Evolutionary conservation across 2,888 invertebrate species (phyloP), one percentile per base, ranked within the genome.

Genomic region (Ophion obscuratus): DNA sequence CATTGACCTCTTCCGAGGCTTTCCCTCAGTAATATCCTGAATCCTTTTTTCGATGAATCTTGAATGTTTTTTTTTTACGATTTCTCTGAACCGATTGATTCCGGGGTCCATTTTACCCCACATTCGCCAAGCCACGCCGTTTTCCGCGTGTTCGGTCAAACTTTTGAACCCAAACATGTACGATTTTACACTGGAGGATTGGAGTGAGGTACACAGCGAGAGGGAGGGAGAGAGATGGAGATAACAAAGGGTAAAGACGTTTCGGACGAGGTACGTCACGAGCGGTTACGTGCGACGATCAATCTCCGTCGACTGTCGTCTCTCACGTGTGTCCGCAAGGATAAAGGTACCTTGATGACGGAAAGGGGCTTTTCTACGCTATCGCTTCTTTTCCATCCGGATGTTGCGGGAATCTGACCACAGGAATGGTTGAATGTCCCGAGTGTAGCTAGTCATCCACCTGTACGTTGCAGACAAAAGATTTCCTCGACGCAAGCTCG

Each of bases 281-380:
- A 80, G 71, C 76, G 85, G 86, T 87, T 84, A 78, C 82, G 64
- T 14, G 70, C 79, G 11, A 79, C 81, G 66, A 88, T 88, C 87
- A 88, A 88, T 88, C 87, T 87, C 87, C 81, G 87, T 85, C 87
- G 9, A 7, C 44, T 68, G 70, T 84, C 64, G n/a, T 11, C 64
- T 76, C 31, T 57, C 31, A 7, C 31, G 76, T 64, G 71, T 83
- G 87, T 84, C 27, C 24, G 83, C 82, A 83, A 77, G 87, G 88
- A 87, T 88, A 87, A 86, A 86, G 88, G 81, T 86, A 57, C 76
- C 83, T 88, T 88, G 86, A 87, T 87, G 85, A 87, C 83, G 64
- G 77, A 68, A 84, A 85, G 80, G 83, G 73, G 78, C 77, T 78
- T 81, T n/a, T 44, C 73, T 17, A n/a, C 77, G 59, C 24, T 20